phyloP scores from a whole-genome alignment of 1,140 invertebrate species.

The Hylyphantes graminicola region DNA sequence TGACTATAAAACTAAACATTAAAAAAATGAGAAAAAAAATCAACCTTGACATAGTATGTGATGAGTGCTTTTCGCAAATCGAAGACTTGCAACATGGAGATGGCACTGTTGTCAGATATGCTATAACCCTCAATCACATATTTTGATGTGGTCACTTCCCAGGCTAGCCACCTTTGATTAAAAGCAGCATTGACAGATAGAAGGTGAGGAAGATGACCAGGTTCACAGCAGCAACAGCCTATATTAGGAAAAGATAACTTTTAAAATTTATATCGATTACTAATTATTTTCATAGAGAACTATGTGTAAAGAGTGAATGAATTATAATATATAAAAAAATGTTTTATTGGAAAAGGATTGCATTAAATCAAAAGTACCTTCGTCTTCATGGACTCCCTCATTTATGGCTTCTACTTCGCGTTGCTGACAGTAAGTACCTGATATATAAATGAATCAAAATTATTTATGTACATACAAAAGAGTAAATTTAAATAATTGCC shows the following conservation, averaged over 20 bases:
- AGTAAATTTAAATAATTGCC: neutral
- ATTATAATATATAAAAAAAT: neutral
- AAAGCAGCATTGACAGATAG: conserved; percentile 94
- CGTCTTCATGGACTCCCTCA: conserved; percentile 94
- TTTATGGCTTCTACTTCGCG: conserved; percentile 97
- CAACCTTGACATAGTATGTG: conserved; percentile 96
- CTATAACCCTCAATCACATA: conserved; percentile 98
- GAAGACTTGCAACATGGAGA: conserved; percentile 96
- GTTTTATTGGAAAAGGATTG: neutral
- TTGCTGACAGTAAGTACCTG: conserved; percentile 96
- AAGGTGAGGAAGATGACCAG: conserved; percentile 90
- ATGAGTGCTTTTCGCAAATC: conserved; percentile 96
- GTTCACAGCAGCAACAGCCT: conserved; percentile 92
- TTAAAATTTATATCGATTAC: neutral
- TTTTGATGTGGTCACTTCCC: conserved; percentile 91
- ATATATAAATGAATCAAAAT: neutral
- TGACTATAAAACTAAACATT: neutral
- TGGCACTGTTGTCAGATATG: conserved; percentile 96
- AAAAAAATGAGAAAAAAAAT: conserved; percentile 4
- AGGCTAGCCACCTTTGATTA: conserved; percentile 96
- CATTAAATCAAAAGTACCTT: conserved; percentile 72
- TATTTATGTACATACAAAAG: neutral
- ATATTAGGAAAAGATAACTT: conserved; percentile 20
- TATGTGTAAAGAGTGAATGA: neutral
- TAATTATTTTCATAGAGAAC: neutral